Evolutionary conservation across 2,797 vertebrate species (phyloP).

Genomic region (Galago senegalensis): DNA sequence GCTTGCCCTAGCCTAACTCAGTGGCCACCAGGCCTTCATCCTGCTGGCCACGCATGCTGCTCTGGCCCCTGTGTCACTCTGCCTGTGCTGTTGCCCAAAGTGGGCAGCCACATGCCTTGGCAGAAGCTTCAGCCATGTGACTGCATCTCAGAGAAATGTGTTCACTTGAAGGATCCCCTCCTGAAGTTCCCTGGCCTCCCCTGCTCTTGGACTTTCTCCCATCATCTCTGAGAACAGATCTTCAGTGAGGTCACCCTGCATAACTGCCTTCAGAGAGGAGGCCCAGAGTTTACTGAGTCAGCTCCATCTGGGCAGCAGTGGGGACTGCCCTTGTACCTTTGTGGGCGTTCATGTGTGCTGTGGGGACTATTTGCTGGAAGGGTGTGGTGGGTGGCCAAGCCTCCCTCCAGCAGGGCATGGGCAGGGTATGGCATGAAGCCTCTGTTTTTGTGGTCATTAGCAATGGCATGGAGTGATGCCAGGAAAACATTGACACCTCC

Average conservation of each 20-base stretch:
- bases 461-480: slow-evolving; percentile 85
- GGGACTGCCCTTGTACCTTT: slow-evolving; percentile 61
- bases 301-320: not conserved
- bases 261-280: slow-evolving; percentile 55
- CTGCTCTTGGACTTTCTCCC: slow-evolving; percentile 88
- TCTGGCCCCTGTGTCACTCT: slow-evolving; percentile 74
- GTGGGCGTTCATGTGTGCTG: slow-evolving; percentile 84
- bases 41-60: slow-evolving; percentile 68
- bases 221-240: slow-evolving; percentile 82
- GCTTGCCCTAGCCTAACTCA: slow-evolving; percentile 83
- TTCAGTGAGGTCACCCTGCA: slow-evolving; percentile 82
- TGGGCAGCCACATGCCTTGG: slow-evolving; percentile 24
- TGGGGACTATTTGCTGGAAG: slow-evolving; percentile 85
- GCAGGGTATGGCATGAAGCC: slow-evolving; percentile 69
- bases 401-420: slow-evolving; percentile 82
- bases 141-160: slow-evolving; percentile 86
- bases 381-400: slow-evolving; percentile 80
- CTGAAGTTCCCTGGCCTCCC: slow-evolving; percentile 80
- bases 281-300: slow-evolving; percentile 57
- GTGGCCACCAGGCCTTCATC: slow-evolving; percentile 81
- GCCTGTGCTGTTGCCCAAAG: slow-evolving; percentile 41
- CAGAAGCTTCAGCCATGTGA: slow-evolving; percentile 72
- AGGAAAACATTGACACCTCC: slow-evolving; percentile 74
- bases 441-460: slow-evolving; percentile 85
- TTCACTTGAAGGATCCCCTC: slow-evolving; percentile 39